Conservation (phyloP, 2,797 vertebrate species). For the Sternotherus odoratus region DNA sequence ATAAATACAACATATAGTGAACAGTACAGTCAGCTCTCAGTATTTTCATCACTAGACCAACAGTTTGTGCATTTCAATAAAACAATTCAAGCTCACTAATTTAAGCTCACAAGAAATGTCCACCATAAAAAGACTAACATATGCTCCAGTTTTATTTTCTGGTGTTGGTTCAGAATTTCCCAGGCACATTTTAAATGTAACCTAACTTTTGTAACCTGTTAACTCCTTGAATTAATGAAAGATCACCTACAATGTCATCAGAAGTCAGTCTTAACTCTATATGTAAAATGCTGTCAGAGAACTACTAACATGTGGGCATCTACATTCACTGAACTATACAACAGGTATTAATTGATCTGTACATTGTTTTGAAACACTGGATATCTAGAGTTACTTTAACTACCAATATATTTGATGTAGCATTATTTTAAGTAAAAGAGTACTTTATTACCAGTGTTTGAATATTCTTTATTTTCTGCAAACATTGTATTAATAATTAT, state of each 20-base stretch:
- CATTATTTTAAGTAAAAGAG: background rate
- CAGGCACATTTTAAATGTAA: background rate
- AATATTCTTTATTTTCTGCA: background rate
- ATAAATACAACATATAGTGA: background rate
- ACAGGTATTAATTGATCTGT: background rate
- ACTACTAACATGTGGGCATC: background rate
- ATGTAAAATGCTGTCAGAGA: background rate
- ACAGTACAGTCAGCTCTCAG: background rate
- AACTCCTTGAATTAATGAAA: background rate
- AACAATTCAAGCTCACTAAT: background rate
- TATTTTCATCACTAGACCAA: background rate
- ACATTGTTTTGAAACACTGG: background rate
- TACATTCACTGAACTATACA: background rate
- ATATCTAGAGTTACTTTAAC: background rate
- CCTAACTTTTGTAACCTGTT: background rate
- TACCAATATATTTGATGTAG: background rate
- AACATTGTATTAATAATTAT: background rate
- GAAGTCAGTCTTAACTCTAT: background rate
- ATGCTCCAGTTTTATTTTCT: accelerated
- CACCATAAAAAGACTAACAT: background rate
- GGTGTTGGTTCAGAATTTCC: background rate
- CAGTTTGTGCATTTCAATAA: background rate
- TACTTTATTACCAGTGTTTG: background rate
- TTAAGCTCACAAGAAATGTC: background rate
- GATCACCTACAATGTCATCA: background rate